Evolutionary conservation across 2,113 vertebrate species (phyloP).

Genomic region (Corythoichthys haematopterus): DNA sequence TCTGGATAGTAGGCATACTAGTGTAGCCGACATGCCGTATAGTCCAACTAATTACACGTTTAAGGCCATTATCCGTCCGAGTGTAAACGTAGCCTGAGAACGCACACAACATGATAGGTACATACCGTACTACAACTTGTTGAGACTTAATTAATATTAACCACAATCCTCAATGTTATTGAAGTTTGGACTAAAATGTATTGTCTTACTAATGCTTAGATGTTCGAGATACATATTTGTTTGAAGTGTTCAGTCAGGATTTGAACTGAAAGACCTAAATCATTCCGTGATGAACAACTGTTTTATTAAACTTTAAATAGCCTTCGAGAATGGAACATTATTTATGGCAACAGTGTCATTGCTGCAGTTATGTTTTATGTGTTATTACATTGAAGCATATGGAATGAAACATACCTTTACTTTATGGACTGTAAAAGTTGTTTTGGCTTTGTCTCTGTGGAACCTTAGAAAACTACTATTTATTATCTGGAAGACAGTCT

Average conservation of each 20-base stretch:
- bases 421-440: background rate
- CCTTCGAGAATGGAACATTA: background rate
- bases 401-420: conserved; percentile 16
- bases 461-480: conserved; percentile 15
- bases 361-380: background rate
- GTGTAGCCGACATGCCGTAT: too few relatives aligned
- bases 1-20: too few relatives aligned
- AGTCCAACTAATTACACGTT: too few relatives aligned
- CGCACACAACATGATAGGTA: too few relatives aligned
- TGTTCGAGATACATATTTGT: background rate
- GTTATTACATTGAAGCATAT: conserved; percentile 10
- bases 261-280: background rate
- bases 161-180: background rate
- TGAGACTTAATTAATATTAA: too few relatives aligned
- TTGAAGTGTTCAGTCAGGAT: background rate
- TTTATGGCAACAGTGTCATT: conserved; percentile 7
- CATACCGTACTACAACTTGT: too few relatives aligned
- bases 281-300: background rate
- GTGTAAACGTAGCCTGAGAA: too few relatives aligned
- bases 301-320: background rate
- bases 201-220: background rate
- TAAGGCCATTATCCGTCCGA: too few relatives aligned
- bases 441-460: conserved; percentile 10
- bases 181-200: background rate
- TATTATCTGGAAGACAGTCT: conserved; percentile 7